These are phyloP conservation scores for Amniataba percoides DNA, from an alignment of 2,797 vertebrate genomes.

Conservation along the genomic window DNA sequence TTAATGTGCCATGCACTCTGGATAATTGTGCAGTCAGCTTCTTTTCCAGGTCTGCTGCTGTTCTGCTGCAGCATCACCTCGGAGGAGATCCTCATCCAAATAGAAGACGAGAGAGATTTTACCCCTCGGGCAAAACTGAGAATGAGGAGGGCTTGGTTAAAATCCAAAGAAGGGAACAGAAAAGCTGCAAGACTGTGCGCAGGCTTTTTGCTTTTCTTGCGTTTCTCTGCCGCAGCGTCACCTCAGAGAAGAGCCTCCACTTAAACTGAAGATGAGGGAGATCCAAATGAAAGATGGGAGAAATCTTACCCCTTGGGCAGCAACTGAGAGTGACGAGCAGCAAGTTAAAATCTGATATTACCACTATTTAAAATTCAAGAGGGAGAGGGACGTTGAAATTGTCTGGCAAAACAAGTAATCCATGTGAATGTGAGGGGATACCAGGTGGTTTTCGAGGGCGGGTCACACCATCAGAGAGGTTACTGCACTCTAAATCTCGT, in stretches of 20 bases:
- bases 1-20: constrained; percentile 69
- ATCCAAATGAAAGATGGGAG: constrained; percentile 40
- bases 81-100: constrained; percentile 62
- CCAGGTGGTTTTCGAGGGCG: constrained; percentile 1
- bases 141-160: constrained; percentile 50
- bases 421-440: constrained; percentile 16
- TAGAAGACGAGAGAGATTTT: constrained; percentile 66
- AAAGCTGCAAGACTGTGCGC: constrained; percentile 11
- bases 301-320: constrained; percentile 37
- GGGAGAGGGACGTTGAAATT: neutral
- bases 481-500: neutral
- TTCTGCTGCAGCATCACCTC: constrained; percentile 66
- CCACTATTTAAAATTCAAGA: constrained; percentile 30
- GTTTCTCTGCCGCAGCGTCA: constrained; percentile 53
- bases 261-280: constrained; percentile 55
- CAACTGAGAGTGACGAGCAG: constrained; percentile 31
- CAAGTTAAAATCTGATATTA: constrained; percentile 46
- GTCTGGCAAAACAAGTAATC: constrained; percentile 19
- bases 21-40: constrained; percentile 78
- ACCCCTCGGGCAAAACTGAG: constrained; percentile 49
- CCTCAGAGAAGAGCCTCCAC: constrained; percentile 49
- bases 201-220: constrained; percentile 23
- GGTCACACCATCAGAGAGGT: constrained; percentile 8
- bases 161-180: constrained; percentile 24
- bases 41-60: constrained; percentile 62